Percentiles rank a stretch among this genome's conserved stretches.
Conservation (phyloP, 2,888 invertebrate species). For the Lordiphosa fenestrarum region DNA sequence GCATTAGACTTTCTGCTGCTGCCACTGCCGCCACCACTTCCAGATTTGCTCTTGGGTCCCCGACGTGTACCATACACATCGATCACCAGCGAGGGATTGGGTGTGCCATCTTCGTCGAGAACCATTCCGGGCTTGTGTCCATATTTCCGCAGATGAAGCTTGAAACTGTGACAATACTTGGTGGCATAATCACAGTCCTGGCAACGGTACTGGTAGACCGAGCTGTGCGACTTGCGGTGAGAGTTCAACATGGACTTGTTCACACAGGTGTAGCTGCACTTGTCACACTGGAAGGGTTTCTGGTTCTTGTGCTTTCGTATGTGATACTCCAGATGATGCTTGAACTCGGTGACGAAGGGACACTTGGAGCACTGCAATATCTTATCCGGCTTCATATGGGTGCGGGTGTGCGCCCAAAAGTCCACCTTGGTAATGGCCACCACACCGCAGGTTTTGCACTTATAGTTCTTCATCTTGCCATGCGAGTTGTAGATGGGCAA, state of each 20-base stretch:
- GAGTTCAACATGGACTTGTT: slow-evolving; percentile 99
- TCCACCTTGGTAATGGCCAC: slow-evolving; percentile 92
- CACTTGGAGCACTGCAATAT: slow-evolving; percentile 94
- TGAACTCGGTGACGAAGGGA: slow-evolving; percentile 98
- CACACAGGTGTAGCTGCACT: slow-evolving; percentile 95
- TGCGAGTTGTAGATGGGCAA: slow-evolving; percentile 82
- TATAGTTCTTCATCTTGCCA: slow-evolving; percentile 92
- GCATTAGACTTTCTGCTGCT: slow-evolving; percentile 27
- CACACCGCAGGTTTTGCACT: slow-evolving; percentile 95
- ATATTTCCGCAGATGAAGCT: slow-evolving; percentile 96
- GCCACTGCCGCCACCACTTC: slow-evolving; percentile 37
- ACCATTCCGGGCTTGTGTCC: slow-evolving; percentile 94
- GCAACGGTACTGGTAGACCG: slow-evolving; percentile 95
- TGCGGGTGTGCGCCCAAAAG: slow-evolving; percentile 95
- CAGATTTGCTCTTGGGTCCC: slow-evolving; percentile 87
- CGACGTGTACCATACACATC: slow-evolving; percentile 94
- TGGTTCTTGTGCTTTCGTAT: slow-evolving; percentile 95
- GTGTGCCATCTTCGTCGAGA: slow-evolving; percentile 92
- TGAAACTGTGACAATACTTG: slow-evolving; percentile 98
- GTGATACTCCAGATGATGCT: slow-evolving; percentile 99
- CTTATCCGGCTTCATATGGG: slow-evolving; percentile 96
- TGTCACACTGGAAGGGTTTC: slow-evolving; percentile 96
- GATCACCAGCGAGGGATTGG: slow-evolving; percentile 92
- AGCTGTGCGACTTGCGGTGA: slow-evolving; percentile 97
- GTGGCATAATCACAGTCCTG: slow-evolving; percentile 96